Base-by-base conservation (phyloP, 2,113 vertebrate species). In the Procavia capensis region DNA sequence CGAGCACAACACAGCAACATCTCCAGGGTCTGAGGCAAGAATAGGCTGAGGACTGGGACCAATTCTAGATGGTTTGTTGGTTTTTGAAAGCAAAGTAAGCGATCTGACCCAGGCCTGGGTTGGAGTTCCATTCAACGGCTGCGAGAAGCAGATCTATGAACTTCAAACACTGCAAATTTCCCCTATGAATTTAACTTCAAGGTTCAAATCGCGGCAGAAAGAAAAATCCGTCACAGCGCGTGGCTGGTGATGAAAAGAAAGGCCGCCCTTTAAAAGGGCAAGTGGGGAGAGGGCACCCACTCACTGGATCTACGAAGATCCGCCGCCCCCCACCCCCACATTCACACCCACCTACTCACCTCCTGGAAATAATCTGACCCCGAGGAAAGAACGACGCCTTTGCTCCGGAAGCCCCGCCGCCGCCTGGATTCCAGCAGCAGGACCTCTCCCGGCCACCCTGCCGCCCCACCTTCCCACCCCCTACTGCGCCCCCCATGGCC, bases 71-170 rank as follows among this genome's bases (percentile, higher is more conserved):
- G 36, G 81, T 63, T 68, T 19, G 70, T 41, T 57, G 68, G 50
- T 92, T 88, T 94, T 70, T 91, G 68, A 92, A 95, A 93, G 96
- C 93, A 80, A 68, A 95, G 80, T 22, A 41, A 85, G 45, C 45
- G 64, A 83, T 88, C 43, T 50, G 68, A 89, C 83, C 54, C 95
- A 11, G 63, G 95, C 57, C 47, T 54, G 79, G 75, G 64, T 64
- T 91, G 3, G 2, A 85, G 72, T 64, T 81, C 84, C 84, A 31
- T 85, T 80, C 29, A 4, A 9, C 4, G 75, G 43, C 63, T 75
- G 20, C 8, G 34, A 78, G 80, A 84, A 70, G 61, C 57, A 91
- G 45, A 57, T 54, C 41, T 25, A 7, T 36, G 79, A 86, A 91
- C 82, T 61, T 88, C 83, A 83, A 17, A 54, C 45, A 39, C 47